Evolutionary conservation across 1,140 invertebrate species (phyloP), one percentile per base, ranked within the genome.

Genomic region (honey bee (Apis mellifera)): DNA sequence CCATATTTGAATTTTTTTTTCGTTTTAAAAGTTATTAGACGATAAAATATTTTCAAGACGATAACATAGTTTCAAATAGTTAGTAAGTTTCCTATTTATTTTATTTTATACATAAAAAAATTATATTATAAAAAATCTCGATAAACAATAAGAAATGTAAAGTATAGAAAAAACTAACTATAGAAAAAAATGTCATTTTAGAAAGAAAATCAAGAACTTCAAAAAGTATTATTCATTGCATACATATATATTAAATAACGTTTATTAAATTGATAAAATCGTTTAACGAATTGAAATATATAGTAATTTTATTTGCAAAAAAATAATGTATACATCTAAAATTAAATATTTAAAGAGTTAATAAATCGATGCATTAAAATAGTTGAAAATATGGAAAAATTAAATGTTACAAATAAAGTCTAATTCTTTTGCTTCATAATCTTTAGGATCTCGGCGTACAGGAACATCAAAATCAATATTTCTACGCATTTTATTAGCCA

Each of bases 401-500:
- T 60, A 86, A 17, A 50, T 60, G 26, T 84, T 50, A 42, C 70
- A 84, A n/a, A 62, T 75, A 8, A 81, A 26, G 32, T 78, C 57
- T 26, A 84, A 81, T 80, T 72, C 55, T 23, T 80, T 48, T 60
- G 70, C 68, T 65, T 86, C 72, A 50, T 70, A 60, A 54, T 88
- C 79, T 13, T 84, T 26, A 13, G 69, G 70, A 19, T 84, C 66
- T 42, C 86, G 80, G 60, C 86, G 78, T 12, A 90, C 19, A 26
- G 84, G 60, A 65, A 91, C 62, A 72, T 86, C 84, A 2, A 85
- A 77, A 68, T 90, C 87, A 12, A 90, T 42, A 59, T 89, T 91
- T 86, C 83, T 86, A 54, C 76, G 82, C 78, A 94, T 93, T 93
- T 88, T 88, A 86, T 94, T 92, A 76, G 90, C 89, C 50, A 95